Conservation (phyloP, 2,113 vertebrate species). For the Semicossyphus pulcher region DNA sequence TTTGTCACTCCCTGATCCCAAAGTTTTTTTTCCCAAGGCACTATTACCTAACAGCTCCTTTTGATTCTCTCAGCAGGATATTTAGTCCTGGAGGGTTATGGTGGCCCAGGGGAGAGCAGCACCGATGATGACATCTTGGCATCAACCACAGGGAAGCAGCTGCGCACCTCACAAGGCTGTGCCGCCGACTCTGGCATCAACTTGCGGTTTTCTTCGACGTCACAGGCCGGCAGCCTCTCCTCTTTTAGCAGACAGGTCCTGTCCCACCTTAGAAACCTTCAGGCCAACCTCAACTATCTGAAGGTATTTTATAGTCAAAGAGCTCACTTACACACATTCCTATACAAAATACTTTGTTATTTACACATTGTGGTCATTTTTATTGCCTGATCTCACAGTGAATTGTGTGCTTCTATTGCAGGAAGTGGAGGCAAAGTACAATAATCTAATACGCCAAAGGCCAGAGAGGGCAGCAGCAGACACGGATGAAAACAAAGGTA, state of each 20-base stretch:
- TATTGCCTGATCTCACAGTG: background rate
- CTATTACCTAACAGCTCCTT: conserved; percentile 4
- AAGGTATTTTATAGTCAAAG: conserved; percentile 54
- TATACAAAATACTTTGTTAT: background rate
- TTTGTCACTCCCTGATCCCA: background rate
- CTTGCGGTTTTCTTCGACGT: conserved; percentile 79
- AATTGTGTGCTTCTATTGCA: conserved; percentile 68
- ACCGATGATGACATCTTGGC: conserved; percentile 89
- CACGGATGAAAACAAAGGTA: conserved; percentile 90
- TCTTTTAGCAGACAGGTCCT: conserved; percentile 88
- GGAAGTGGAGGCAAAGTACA: conserved; percentile 94
- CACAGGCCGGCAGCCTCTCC: conserved; percentile 78
- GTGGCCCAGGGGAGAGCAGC: conserved; percentile 90
- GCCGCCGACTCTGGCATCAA: conserved; percentile 81
- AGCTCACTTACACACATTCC: background rate
- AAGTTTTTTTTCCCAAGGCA: background rate
- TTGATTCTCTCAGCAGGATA: conserved; percentile 84
- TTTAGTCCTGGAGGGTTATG: conserved; percentile 91
- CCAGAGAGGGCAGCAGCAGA: conserved; percentile 86
- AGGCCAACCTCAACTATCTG: conserved; percentile 90
- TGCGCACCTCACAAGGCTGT: conserved; percentile 75
- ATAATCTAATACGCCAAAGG: conserved; percentile 88
- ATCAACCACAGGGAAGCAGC: conserved; percentile 79
- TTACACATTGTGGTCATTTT: background rate
- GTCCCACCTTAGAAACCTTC: conserved; percentile 89